Conservation (phyloP, 2,797 vertebrate genomes). For the Nannoperca australis region DNA sequence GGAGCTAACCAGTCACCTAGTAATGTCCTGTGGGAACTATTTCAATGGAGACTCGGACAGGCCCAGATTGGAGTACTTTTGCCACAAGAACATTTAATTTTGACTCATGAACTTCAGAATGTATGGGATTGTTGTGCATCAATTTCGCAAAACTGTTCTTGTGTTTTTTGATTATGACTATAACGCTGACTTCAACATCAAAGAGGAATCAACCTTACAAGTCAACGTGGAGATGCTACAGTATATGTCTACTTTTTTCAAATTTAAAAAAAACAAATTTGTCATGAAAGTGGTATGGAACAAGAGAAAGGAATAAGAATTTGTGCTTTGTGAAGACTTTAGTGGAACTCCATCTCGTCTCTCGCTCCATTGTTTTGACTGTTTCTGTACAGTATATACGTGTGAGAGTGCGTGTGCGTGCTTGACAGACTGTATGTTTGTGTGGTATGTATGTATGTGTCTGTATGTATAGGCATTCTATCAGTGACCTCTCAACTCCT, state of each 20-base stretch:
- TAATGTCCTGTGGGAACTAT: slow-evolving; percentile 75
- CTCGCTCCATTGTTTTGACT: slow-evolving; percentile 94
- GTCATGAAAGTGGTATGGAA: slow-evolving; percentile 81
- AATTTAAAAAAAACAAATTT: slow-evolving; percentile 79
- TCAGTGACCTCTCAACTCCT: slow-evolving; percentile 94
- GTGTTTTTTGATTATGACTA: slow-evolving; percentile 94
- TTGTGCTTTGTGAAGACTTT: slow-evolving; percentile 85
- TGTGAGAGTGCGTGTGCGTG: slow-evolving; percentile 86
- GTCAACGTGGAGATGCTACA: slow-evolving; percentile 89
- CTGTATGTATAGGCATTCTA: slow-evolving; percentile 99
- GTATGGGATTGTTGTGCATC: slow-evolving; percentile 95
- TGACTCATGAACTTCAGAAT: slow-evolving; percentile 91
- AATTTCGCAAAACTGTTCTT: slow-evolving; percentile 91
- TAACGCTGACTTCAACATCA: slow-evolving; percentile 80
- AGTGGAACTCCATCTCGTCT: slow-evolving; percentile 93
- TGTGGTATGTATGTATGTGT: slow-evolving; percentile 94
- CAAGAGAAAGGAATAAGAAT: slow-evolving; percentile 82
- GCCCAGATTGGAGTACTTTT: slow-evolving; percentile 75
- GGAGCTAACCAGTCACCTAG: slow-evolving; percentile 65
- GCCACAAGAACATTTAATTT: slow-evolving; percentile 83
- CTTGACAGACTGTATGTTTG: slow-evolving; percentile 88
- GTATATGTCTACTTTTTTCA: slow-evolving; percentile 89
- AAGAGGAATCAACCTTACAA: slow-evolving; percentile 83
- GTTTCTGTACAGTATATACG: slow-evolving; percentile 96
- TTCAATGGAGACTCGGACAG: slow-evolving; percentile 70